phyloP scores from a whole-genome alignment of 2,797 vertebrate genomes.

The Chaetophractus vellerosus region DNA sequence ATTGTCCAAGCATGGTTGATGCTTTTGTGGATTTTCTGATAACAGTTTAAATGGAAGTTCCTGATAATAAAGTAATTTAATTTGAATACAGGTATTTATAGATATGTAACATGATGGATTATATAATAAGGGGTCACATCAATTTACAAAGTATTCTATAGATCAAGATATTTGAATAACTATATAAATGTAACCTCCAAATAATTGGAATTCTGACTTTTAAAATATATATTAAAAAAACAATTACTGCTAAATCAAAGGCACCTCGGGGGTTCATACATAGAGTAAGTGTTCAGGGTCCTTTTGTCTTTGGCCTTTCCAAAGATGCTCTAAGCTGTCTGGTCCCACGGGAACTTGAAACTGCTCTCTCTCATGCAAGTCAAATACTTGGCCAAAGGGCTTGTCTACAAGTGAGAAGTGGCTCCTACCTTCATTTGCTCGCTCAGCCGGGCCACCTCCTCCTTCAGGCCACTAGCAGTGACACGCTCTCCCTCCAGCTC shows the following conservation, averaged over 20 bases:
- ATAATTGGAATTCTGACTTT: slow-evolving; percentile 20
- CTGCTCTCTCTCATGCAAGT: neutral
- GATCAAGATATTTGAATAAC: neutral
- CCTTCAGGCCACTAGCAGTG: slow-evolving; percentile 91
- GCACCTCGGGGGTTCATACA: neutral
- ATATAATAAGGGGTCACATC: neutral
- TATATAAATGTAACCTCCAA: neutral
- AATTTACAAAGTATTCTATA: neutral
- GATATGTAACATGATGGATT: neutral
- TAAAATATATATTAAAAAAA: neutral
- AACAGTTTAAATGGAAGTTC: neutral
- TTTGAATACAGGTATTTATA: neutral
- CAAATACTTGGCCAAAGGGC: neutral
- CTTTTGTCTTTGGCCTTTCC: neutral
- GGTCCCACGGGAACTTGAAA: neutral
- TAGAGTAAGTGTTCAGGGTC: neutral
- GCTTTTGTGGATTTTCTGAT: neutral
- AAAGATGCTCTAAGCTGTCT: neutral
- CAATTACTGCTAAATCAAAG: neutral
- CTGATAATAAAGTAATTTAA: neutral
- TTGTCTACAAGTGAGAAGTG: rapidly evolving
- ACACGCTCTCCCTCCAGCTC: slow-evolving; percentile 91
- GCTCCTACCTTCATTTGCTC: slow-evolving; percentile 92
- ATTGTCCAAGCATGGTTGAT: neutral
- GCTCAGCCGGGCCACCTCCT: slow-evolving; percentile 93